Evolutionary conservation across 2,797 vertebrate genomes (phyloP), one percentile per base, ranked within the genome.

Genomic region (Coranthus polyacanthus): DNA sequence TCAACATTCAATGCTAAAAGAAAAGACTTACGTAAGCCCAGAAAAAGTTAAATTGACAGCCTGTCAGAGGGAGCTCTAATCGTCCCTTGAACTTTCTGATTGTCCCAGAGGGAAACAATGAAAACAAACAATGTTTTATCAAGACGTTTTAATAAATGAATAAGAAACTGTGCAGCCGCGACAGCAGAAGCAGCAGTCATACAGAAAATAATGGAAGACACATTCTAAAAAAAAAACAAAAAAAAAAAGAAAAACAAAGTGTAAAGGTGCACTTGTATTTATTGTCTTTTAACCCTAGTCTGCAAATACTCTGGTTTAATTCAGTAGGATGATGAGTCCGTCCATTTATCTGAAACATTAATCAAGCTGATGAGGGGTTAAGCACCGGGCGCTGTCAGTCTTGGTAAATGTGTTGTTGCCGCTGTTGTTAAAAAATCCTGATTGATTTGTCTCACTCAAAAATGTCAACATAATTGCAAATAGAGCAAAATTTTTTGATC

Each of bases 291-390:
- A 37, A 15, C 17, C 12, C 4, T 45, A 1, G 2, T 39, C 18
- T 24, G 44, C 2, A 49, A 13, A 16, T 49, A 21, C 44, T 38
- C 26, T 4, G 26, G 26, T 29, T 3, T 5, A 7, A 3, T 29
- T 29, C 26, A 3, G 26, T 29, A 3, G 26, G 26, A 29, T 29
- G 26, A 29, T 29, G 13, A 43, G 12, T 52, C 21, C 42, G 5
- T 13, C 37, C 21, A 20, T 34, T n/a, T 22, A 49, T 62, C 21
- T 1, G 49, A 29, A 34, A 72, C 15, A 57, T 58, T 12, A 22
- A 55, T 69, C 39, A 54, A 17, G 34, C 12, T 13, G 49, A 53
- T 50, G 12, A 62, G n/a, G 10, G 8, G 2, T 46, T 16, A 12
- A 15, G 21, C 16, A 45, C 15, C 29, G 24, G 1, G 17, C 17